Percentiles rank a stretch among this genome's conserved stretches.
Evolutionary conservation across 2,888 invertebrate genomes (phyloP).

Genomic region (Brassicogethes aeneus): DNA sequence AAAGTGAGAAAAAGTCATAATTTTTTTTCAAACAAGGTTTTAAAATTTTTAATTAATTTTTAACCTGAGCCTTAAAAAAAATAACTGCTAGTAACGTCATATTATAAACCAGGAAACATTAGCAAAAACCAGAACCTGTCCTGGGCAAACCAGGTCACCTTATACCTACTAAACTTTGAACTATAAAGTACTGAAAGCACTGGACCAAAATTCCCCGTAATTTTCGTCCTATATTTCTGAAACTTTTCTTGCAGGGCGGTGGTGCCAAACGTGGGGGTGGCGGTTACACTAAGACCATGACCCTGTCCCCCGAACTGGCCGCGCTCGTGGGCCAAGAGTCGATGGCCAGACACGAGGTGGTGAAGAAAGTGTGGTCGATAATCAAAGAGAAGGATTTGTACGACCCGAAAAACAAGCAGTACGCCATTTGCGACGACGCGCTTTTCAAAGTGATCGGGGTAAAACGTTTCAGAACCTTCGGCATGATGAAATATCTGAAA

Average conservation of each 20-base stretch:
- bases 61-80: too few relatives aligned
- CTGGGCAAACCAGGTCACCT: too few relatives aligned
- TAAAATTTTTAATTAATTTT: too few relatives aligned
- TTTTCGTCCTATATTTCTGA: too few relatives aligned
- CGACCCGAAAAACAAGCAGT: constrained; percentile 92
- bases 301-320: constrained; percentile 75
- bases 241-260: constrained; percentile 20
- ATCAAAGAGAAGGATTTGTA: constrained; percentile 83
- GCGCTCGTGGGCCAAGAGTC: constrained; percentile 75
- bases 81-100: too few relatives aligned
- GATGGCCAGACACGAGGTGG: constrained; percentile 83
- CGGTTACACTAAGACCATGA: constrained; percentile 79
- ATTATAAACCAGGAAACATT: too few relatives aligned
- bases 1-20: too few relatives aligned
- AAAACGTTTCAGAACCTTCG: constrained; percentile 89
- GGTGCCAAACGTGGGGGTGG: constrained; percentile 50
- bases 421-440: constrained; percentile 88
- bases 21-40: too few relatives aligned
- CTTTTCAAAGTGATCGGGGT: constrained; percentile 82
- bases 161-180: too few relatives aligned
- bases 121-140: too few relatives aligned
- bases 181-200: too few relatives aligned
- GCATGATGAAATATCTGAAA: constrained; percentile 95
- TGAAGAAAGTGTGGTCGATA: constrained; percentile 83
- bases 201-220: too few relatives aligned